Evolutionary conservation across 2,113 vertebrate species (phyloP).

Genomic region (Pagrus major): DNA sequence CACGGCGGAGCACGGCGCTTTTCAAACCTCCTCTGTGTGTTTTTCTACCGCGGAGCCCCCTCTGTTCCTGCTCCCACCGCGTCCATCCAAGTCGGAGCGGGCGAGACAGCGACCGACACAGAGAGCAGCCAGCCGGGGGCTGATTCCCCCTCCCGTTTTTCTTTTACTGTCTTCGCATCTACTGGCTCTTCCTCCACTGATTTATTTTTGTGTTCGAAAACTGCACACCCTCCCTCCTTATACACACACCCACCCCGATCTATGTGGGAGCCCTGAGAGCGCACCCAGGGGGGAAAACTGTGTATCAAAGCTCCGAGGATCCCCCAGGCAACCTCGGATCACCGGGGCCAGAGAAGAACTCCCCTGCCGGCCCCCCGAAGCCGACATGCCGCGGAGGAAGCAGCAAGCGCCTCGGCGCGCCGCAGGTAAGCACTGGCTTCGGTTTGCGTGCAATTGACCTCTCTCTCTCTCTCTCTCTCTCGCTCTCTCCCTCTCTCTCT

Average conservation of each 20-base stretch:
- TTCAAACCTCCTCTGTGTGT: constrained; percentile 47
- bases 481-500: not conserved
- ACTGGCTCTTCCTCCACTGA: constrained; percentile 54
- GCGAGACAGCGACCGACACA: constrained; percentile 59
- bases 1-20: constrained; percentile 72
- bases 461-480: not conserved
- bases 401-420: constrained; percentile 98
- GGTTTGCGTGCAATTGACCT: constrained; percentile 30
- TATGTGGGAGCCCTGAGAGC: constrained; percentile 83
- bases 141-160: constrained; percentile 53
- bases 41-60: constrained; percentile 52
- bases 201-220: constrained; percentile 70
- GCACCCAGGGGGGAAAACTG: constrained; percentile 82
- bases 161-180: constrained; percentile 61
- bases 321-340: constrained; percentile 85
- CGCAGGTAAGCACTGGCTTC: constrained; percentile 89
- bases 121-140: constrained; percentile 58
- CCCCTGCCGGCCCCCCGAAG: constrained; percentile 79
- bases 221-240: constrained; percentile 51
- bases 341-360: constrained; percentile 85
- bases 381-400: constrained; percentile 98
- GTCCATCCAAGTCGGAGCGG: constrained; percentile 73
- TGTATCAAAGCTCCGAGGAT: constrained; percentile 85
- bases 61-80: constrained; percentile 62
- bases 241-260: constrained; percentile 68